Percentiles rank a stretch among this genome's conserved stretches.
Conservation (phyloP, 2,888 invertebrate species). For the Tetanocera ferruginea region DNA sequence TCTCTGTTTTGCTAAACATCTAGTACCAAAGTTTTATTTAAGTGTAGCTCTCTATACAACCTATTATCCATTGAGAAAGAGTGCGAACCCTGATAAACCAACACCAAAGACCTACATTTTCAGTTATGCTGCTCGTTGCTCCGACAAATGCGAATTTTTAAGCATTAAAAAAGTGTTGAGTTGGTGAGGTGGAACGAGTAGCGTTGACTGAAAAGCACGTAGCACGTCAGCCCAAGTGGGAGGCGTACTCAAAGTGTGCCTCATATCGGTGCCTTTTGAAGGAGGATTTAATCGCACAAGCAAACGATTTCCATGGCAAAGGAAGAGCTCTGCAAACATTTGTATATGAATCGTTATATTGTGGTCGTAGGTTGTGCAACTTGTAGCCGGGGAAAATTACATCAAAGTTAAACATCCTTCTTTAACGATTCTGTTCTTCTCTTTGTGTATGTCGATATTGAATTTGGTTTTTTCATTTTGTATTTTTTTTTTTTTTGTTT, state of each 20-base stretch:
- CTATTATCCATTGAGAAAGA: too few species aligned
- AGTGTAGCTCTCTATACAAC: too few species aligned
- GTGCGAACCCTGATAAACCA: too few species aligned
- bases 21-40: too few species aligned
- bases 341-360: background rate
- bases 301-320: background rate
- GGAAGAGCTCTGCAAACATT: constrained; percentile 19
- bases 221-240: too few species aligned
- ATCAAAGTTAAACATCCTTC: constrained; percentile 21
- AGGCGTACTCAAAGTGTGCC: background rate
- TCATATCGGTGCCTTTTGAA: background rate
- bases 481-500: background rate
- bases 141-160: too few species aligned
- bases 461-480: background rate
- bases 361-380: constrained; percentile 24
- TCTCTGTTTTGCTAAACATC: too few species aligned
- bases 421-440: background rate
- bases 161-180: too few species aligned
- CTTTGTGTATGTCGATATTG: background rate
- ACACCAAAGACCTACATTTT: too few species aligned
- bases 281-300: background rate
- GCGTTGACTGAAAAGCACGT: too few species aligned
- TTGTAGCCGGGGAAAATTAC: constrained; percentile 18
- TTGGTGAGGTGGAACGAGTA: too few species aligned
- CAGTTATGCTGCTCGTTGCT: too few species aligned